Evolutionary conservation across 2,888 invertebrate genomes (phyloP).

Genomic region (Clistopyga incitator): DNA sequence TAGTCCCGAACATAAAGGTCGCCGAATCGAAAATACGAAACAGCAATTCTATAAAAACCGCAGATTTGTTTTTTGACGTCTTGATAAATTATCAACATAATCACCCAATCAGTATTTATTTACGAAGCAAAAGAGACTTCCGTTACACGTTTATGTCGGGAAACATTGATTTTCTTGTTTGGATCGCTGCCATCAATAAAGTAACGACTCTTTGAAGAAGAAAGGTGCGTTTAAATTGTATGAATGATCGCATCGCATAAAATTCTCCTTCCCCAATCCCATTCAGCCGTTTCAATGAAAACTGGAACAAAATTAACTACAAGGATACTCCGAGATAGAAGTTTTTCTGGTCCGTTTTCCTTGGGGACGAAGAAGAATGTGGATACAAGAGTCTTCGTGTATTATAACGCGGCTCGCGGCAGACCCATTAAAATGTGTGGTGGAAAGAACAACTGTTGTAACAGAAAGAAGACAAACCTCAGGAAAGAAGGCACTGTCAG

Average conservation of each 20-base stretch:
- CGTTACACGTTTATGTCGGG: too few relatives aligned
- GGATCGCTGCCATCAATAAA: background rate
- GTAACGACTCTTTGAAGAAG: background rate
- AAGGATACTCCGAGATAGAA: background rate
- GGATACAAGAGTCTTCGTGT: background rate
- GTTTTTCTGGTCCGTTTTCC: background rate
- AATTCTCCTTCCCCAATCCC: background rate
- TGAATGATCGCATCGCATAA: background rate
- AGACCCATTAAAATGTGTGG: conserved; percentile 13
- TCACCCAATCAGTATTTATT: too few relatives aligned
- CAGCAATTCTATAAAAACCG: too few relatives aligned
- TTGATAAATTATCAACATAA: too few relatives aligned
- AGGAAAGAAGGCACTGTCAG: background rate
- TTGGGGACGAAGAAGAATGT: background rate
- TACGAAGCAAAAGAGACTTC: too few relatives aligned
- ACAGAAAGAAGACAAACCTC: conserved; percentile 16
- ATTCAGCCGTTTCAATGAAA: background rate
- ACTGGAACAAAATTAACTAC: background rate
- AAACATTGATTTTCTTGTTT: too few relatives aligned
- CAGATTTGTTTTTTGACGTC: too few relatives aligned
- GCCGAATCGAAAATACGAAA: background rate
- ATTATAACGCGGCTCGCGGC: background rate
- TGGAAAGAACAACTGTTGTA: conserved; percentile 14
- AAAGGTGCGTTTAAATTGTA: background rate
- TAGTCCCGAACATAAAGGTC: background rate